Conservation (phyloP, 1,140 invertebrate species). For the Drosophila busckii region DNA sequence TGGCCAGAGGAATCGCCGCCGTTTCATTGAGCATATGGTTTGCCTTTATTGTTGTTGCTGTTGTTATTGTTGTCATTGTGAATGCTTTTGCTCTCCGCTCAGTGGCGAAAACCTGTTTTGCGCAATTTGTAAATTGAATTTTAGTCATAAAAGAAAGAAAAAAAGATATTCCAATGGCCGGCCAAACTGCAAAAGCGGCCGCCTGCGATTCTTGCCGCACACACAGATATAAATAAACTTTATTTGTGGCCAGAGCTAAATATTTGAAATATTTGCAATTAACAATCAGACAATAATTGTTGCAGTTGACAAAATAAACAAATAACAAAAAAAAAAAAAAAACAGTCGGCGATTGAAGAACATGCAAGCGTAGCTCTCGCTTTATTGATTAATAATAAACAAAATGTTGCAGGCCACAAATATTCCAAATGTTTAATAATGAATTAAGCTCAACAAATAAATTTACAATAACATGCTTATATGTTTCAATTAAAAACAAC, state of each 20-base stretch:
- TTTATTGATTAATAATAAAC: too few species aligned
- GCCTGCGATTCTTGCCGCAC: too few species aligned
- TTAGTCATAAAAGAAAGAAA: slow-evolving; percentile 52
- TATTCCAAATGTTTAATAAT: too few species aligned
- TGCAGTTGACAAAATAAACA: too few species aligned
- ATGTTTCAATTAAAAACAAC: too few species aligned
- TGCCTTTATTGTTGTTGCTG: slow-evolving; percentile 21
- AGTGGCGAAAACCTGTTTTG: slow-evolving; percentile 48
- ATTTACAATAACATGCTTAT: too few species aligned
- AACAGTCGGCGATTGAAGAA: too few species aligned
- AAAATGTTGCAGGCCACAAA: too few species aligned
- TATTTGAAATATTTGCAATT: slow-evolving; percentile 28
- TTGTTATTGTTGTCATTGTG: slow-evolving; percentile 8
- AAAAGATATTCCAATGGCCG: slow-evolving; percentile 1
- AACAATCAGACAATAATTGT: slow-evolving; percentile 28
- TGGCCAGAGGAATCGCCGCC: background rate
- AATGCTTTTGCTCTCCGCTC: background rate
- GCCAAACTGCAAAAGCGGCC: too few species aligned
- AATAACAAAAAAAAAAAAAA: too few species aligned
- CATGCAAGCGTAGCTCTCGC: too few species aligned
- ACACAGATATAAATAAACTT: background rate
- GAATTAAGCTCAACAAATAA: too few species aligned
- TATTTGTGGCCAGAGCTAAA: slow-evolving; percentile 11
- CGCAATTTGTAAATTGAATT: slow-evolving; percentile 68
- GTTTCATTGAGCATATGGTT: slow-evolving; percentile 58